Evolutionary conservation across 35 echinoderm and acorn worm genomes (phyloP).

Genomic region (Hemicentrotus pulcherrimus): DNA sequence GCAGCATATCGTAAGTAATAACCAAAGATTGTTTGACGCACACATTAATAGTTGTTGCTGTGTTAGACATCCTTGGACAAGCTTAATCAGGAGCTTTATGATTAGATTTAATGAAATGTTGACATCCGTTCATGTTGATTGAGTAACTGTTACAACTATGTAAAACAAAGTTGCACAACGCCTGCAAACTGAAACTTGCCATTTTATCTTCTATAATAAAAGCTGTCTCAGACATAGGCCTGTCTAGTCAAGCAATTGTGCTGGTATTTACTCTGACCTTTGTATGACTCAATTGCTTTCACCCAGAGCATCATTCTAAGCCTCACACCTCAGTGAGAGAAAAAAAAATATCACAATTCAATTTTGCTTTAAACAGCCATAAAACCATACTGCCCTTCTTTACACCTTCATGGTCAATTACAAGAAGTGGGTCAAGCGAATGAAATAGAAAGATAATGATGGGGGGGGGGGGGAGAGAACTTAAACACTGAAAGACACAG

Average conservation of each 20-base stretch:
- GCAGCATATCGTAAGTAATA: neutral
- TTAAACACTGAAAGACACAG: neutral
- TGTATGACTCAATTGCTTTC: neutral
- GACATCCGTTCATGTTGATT: too few relatives aligned
- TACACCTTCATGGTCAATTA: neutral
- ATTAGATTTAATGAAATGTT: too few relatives aligned
- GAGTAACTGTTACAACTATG: too few relatives aligned
- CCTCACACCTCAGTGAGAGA: neutral
- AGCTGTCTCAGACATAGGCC: neutral
- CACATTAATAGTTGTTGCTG: neutral
- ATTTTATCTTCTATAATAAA: neutral
- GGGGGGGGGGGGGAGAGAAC: neutral
- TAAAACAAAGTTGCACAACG: neutral
- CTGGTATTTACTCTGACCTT: neutral
- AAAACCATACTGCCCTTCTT: neutral
- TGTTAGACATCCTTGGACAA: neutral
- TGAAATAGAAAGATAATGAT: neutral
- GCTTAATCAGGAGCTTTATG: too few relatives aligned
- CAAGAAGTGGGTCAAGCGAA: neutral
- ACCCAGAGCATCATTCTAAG: neutral
- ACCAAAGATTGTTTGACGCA: neutral
- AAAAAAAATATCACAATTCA: neutral
- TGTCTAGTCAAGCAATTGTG: neutral
- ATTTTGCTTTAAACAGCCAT: neutral
- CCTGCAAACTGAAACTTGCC: neutral